Percentiles rank a stretch among this genome's conserved stretches.
These are phyloP conservation scores for Smutsia gigantea DNA, from an alignment of 2,797 vertebrate species.

Conservation along the genomic window DNA sequence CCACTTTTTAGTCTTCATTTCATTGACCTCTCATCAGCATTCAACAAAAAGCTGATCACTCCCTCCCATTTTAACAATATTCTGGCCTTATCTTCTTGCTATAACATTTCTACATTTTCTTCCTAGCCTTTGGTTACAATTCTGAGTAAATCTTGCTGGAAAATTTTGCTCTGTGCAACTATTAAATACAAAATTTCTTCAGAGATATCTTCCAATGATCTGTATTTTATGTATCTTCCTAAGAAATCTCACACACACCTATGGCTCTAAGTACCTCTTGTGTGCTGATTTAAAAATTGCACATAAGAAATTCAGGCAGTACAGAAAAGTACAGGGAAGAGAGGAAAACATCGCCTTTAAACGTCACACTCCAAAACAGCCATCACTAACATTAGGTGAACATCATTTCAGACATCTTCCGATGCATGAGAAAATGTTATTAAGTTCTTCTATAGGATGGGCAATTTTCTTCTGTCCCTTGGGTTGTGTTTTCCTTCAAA, in stretches of 20 bases:
- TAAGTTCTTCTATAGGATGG: neutral
- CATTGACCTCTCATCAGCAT: neutral
- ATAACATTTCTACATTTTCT: neutral
- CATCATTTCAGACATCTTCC: conserved; percentile 11
- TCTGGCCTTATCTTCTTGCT: neutral
- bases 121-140: neutral
- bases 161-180: neutral
- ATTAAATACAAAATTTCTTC: neutral
- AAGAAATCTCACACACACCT: neutral
- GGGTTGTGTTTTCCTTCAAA: conserved; percentile 25
- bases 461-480: conserved; percentile 6
- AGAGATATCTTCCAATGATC: neutral
- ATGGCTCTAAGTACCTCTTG: neutral
- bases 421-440: neutral
- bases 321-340: neutral
- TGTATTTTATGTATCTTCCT: neutral
- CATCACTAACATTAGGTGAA: neutral
- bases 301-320: conserved; percentile 6
- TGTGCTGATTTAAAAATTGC: neutral
- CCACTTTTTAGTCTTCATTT: neutral
- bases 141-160: neutral
- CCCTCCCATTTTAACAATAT: neutral
- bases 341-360: neutral
- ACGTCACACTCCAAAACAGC: neutral
- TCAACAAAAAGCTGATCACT: neutral